Base-by-base conservation (phyloP, 92 coral and sea anemone genomes). In the Heliopora coerulea region DNA sequence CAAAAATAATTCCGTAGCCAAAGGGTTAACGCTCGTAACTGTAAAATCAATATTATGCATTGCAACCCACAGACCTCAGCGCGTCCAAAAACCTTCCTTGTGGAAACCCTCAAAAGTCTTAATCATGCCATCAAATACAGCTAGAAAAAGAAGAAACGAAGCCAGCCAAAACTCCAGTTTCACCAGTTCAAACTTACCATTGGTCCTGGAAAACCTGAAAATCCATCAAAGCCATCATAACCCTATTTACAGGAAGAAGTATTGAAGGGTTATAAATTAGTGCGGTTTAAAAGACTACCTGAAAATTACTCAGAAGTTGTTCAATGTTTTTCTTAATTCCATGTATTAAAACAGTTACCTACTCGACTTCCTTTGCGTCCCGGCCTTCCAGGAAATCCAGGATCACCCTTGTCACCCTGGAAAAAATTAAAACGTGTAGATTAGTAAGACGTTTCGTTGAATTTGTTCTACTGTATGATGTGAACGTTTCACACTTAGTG, bases 291-390 rank as follows among this genome's bases (percentile, higher is more conserved):
- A 3, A 18, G 14, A 31, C 0, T 29, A 59, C 28, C 39, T 46
- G n/a, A 15, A 46, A 15, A 15, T 15, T 6, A 46, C 52, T 46
- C 52, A 46, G 14, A n/a, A 46, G 52, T 3, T 46, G 15, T 46
- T 46, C n/a, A 8, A 46, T 8, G 52, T 46, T 23, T 23, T 56
- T 56, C 7, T 56, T 56, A 56, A 28, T 56, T 23, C 13, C 23
- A 56, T 17, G 15, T 50, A 56, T 56, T 56, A 56, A 70, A 61
- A 34, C 30, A 70, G 77, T 70, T 70, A 70, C 77, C 77, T 70
- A 70, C 77, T 52, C 62, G 61, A 32, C 77, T 70, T 52, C 77
- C 77, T 54, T 70, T 70, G 49, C 8, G 63, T 70, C 77, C 77
- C 29, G 28, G 29, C 29, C 31, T 1, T 31, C 77, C 77, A 18